Base-by-base conservation (phyloP, 2,888 invertebrate species). In the Agonopterix subpropinquella region DNA sequence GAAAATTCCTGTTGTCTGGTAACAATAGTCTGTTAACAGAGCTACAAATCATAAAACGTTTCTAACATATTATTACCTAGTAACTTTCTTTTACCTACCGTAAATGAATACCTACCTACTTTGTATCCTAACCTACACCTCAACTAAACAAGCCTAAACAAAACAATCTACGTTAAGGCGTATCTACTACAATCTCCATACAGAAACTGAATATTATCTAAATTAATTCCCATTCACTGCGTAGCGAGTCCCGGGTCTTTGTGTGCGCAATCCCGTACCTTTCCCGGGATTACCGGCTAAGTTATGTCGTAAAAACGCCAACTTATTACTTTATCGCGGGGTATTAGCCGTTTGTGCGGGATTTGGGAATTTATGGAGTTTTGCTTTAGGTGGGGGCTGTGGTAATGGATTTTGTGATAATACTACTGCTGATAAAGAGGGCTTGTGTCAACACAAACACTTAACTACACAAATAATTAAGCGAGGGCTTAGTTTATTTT, bases 241-340 rank as follows among this genome's bases (percentile, higher is more conserved):
- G 36, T 42, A 36, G 11, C 18, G 47, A 36, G 35, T 42, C 10
- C 43, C 13, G 36, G 15, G n/a, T 39, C 39, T 39, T 39, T 11
- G 28, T 37, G 10, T n/a, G 37, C 41, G 45, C 45, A 44, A 42
- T 45, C 44, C 49, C 47, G 44, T 35, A 49, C 43, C 44, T 47
- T 36, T 42, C 13, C 43, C 13, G 43, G 51, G 51, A 51, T 56
- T 53, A 54, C 47, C 48, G 44, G 44, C 45, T 5, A 52, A 54
- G 51, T 54, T 56, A 44, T 11, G 44, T 50, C 53, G 50, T 53
- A 53, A 56, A 53, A 56, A 53, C 36, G 41, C 35, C 45, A 48
- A 51, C 46, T 48, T 51, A 46, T 51, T 46, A 48, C 51, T 48
- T 52, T 52, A 52, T 52, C 51, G 51, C 43, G 15, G n/a, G 8